Evolutionary conservation across 2,888 invertebrate species (phyloP).

Genomic region (Micropterix aruncella): DNA sequence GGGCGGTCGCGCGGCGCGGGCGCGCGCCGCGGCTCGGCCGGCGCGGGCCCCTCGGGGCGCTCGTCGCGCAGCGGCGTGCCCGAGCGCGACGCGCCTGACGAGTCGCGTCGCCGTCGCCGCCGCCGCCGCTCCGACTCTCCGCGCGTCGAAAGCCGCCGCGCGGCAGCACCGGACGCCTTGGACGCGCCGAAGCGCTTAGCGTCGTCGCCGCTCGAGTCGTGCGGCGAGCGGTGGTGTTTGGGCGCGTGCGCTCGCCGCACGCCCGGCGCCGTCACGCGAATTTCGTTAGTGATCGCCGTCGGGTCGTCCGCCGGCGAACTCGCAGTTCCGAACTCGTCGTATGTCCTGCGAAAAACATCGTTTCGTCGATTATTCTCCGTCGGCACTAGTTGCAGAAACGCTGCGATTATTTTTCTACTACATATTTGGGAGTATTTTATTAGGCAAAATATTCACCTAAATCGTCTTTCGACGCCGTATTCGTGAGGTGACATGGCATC

Average conservation of each 20-base stretch:
- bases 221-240: constrained; percentile 22
- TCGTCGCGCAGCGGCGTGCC: constrained; percentile 80
- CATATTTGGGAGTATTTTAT: neutral
- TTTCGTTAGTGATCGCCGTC: constrained; percentile 19
- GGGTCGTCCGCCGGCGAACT: constrained; percentile 57
- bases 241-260: constrained; percentile 26
- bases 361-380: too few relatives aligned
- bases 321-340: constrained; percentile 30
- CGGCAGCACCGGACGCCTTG: constrained; percentile 24
- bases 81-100: constrained; percentile 50
- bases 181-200: constrained; percentile 18
- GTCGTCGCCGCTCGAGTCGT: constrained; percentile 65
- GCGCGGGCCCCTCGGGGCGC: constrained; percentile 49
- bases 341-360: constrained; percentile 22
- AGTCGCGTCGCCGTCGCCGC: constrained; percentile 12
- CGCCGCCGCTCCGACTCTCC: constrained; percentile 31
- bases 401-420: too few relatives aligned
- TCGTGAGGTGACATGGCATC: neutral
- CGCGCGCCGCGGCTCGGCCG: constrained; percentile 61
- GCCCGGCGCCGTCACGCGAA: constrained; percentile 39
- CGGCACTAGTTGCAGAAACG: too few relatives aligned
- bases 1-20: constrained; percentile 37
- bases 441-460: neutral
- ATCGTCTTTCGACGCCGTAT: neutral
- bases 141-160: constrained; percentile 21